Evolutionary conservation across 2,797 vertebrate species (phyloP).

Genomic region (Amazonetta brasiliensis): DNA sequence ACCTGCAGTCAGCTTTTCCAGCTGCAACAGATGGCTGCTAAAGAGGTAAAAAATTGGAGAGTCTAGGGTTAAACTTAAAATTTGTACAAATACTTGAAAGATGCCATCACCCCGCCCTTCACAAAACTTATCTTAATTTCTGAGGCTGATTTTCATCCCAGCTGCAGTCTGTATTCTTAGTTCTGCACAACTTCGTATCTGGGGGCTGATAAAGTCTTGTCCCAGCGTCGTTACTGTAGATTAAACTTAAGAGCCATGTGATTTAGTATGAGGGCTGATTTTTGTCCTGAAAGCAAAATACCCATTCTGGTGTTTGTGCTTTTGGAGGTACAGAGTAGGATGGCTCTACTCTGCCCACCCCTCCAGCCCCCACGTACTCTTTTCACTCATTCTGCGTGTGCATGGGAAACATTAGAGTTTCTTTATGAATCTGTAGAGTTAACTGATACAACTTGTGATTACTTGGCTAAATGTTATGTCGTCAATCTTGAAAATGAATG

Average conservation of each 20-base stretch:
- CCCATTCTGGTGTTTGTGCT: not conserved
- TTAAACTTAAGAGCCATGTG: not conserved
- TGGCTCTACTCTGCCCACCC: not conserved
- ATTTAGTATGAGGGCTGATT: not conserved
- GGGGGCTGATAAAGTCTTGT: not conserved
- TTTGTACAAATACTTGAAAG: not conserved
- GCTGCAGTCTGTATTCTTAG: rapidly evolving
- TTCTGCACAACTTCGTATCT: not conserved
- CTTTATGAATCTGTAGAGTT: not conserved
- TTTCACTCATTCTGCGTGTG: not conserved
- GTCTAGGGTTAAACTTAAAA: not conserved
- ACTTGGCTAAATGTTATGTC: not conserved
- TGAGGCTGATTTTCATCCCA: not conserved
- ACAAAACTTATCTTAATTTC: not conserved
- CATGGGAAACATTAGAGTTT: not conserved
- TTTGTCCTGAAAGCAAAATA: not conserved
- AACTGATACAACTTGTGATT: not conserved
- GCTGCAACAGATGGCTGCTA: not conserved
- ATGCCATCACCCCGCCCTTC: not conserved
- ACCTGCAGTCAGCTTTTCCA: not conserved
- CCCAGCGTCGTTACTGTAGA: not conserved
- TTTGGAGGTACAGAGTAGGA: not conserved
- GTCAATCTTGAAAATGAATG: not conserved
- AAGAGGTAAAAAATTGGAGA: not conserved
- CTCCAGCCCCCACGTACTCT: not conserved